Base-by-base conservation (phyloP, 2,113 vertebrate genomes). In the Irena cyanogastra region DNA sequence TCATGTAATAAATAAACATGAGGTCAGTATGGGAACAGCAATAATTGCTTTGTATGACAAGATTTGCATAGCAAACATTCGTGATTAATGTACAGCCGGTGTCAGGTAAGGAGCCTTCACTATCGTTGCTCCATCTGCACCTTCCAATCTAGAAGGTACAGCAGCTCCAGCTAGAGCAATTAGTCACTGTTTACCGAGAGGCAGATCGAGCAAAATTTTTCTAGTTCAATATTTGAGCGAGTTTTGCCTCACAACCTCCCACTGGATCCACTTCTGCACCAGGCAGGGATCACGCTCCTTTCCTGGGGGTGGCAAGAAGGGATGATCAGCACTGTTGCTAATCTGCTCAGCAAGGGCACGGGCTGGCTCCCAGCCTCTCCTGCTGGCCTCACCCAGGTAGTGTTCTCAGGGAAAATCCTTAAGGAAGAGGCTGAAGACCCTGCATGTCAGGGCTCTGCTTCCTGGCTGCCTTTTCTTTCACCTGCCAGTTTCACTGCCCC, bases 11-110 rank as follows among this genome's bases (percentile, higher is more conserved):
- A 97, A 97, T 97, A 97, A 97, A 97, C 93, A 97, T 94, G 92
- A 97, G 85, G 95, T 97, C 97, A 97, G 95, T 94, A 93, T 18
- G 83, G 91, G 95, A 96, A 95, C 92, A 93, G 71, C 80, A 83
- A 69, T 93, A 97, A 96, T 97, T 96, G 97, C 95, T 97, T 97
- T 93, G 92, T 94, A 94, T 93, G 94, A 94, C 91, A 94, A 96
- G 95, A 97, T 97, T 96, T 97, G 96, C 96, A 97, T 95, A 98
- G 97, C 93, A 97, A 98, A 97, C 96, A 96, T 82, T 94, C 77
- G 82, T 94, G 96, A 98, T 94, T 94, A 95, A 96, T 94, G 96
- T 95, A 90, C 87, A 90, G 91, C 70, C 92, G 33, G 85, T 16
- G 12, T 77, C 83, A 90, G 27, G n/a, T 64, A 91, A 92, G 88